Evolutionary conservation across 1,140 invertebrate genomes (phyloP).

Genomic region (Halyomorpha halys): DNA sequence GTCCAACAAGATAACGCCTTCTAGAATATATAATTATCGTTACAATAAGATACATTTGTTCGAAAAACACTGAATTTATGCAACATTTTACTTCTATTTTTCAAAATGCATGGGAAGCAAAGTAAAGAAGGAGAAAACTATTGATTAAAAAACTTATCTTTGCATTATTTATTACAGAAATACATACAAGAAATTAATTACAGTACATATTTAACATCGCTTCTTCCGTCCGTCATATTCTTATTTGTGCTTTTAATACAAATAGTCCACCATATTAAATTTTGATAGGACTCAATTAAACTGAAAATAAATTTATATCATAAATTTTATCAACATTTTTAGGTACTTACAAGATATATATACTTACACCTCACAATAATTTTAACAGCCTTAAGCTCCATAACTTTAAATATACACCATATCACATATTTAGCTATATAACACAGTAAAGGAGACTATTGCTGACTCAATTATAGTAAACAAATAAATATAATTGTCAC

Average conservation of each 20-base stretch:
- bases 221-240: slow-evolving; percentile 17
- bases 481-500: slow-evolving; percentile 6
- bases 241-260: slow-evolving; percentile 23
- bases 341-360: neutral
- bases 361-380: slow-evolving; percentile 20
- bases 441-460: slow-evolving; percentile 22
- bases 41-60: no score
- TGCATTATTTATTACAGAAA: slow-evolving; percentile 28
- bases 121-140: neutral
- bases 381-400: slow-evolving; percentile 23
- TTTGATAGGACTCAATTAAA: slow-evolving; percentile 2
- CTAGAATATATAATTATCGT: no score
- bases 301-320: slow-evolving; percentile 13
- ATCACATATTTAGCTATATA: slow-evolving; percentile 22
- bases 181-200: slow-evolving; percentile 26
- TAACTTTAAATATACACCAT: slow-evolving; percentile 15
- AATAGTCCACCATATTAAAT: neutral
- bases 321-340: slow-evolving; percentile 3
- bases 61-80: no score
- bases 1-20: no score
- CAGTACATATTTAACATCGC: slow-evolving; percentile 16
- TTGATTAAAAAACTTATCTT: slow-evolving; percentile 21
- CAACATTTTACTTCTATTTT: no score
- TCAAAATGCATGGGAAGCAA: no score
- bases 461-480: slow-evolving; percentile 18